Evolutionary conservation across 1,140 invertebrate genomes (phyloP).

Genomic region (Solenopsis fugax): DNA sequence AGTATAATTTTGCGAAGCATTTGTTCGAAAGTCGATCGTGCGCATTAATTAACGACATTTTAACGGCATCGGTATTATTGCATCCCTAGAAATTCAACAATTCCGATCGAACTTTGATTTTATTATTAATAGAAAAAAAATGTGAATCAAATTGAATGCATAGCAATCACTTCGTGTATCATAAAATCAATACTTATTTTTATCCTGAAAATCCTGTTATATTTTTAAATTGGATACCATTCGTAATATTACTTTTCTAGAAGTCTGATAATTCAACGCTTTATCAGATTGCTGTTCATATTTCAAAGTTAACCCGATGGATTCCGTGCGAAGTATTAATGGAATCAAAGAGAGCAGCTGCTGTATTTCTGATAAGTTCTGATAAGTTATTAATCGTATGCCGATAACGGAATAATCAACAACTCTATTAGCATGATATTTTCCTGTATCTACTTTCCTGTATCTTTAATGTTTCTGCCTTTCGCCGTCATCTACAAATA

Average conservation of each 20-base stretch:
- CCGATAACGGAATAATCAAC: conserved; percentile 21
- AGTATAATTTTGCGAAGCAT: conserved; percentile 48
- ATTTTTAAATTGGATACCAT: not conserved
- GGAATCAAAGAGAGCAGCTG: not conserved
- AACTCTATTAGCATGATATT: conserved; percentile 19
- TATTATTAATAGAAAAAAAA: not conserved
- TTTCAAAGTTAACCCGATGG: conserved; percentile 12
- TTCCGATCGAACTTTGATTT: not conserved
- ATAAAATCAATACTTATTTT: not conserved
- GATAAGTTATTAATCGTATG: conserved; percentile 12
- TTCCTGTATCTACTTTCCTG: not conserved
- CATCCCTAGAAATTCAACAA: conserved; percentile 19
- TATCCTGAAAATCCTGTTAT: not conserved
- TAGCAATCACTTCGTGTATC: not conserved
- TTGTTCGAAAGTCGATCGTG: conserved; percentile 37
- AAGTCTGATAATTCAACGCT: conserved; percentile 7
- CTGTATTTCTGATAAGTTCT: conserved; percentile 21
- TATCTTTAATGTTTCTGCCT: not conserved
- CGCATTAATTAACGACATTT: conserved; percentile 66
- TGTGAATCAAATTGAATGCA: not conserved
- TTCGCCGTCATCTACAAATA: not conserved
- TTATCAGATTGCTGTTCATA: conserved; percentile 5
- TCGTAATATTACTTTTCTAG: conserved; percentile 11
- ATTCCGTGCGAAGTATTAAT: not conserved
- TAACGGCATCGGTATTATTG: conserved; percentile 15